Evolutionary conservation across 2,113 vertebrate genomes (phyloP), one percentile per base, ranked within the genome.

Genomic region (Gopherus flavomarginatus): DNA sequence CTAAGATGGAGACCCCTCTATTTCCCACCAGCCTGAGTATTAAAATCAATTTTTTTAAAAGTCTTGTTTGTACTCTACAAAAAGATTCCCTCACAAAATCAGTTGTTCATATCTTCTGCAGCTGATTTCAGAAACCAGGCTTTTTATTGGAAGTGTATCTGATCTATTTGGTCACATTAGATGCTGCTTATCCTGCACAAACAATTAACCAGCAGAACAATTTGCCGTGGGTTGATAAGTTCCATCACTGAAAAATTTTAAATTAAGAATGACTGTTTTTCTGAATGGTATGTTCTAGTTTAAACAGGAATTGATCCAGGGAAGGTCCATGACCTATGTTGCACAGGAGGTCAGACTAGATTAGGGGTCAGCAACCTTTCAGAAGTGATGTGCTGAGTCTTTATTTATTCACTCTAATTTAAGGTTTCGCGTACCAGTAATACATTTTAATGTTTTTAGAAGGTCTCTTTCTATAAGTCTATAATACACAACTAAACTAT

Each of bases 41-140:
- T 69, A 19, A 69, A 69, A 38, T 69, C 31, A n/a, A 69, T 69
- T 53, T 78, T 88, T 90, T 56, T 62, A 11, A 88, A 26, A 2
- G 89, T 72, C 77, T 5, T 53, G n/a, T 93, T 94, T 92, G 27
- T 86, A 89, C 44, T 83, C 35, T 92, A 29, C 38, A 35, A 38
- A 93, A 83, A 54, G 90, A 83, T 4, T 72, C 38, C 6, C 31
- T 19, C 21, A 38, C 62, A 50, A 52, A 94, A 72, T 24, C 24
- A 87, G 6, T 75, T 83, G 72, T 72, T 96, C 78, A 56, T 38
- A 2, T 86, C 56, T 83, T 81, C 72, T 81, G n/a, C 26, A 62
- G 62, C 19, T 44, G 47, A 1, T 91, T 95, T 88, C 29, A 54
- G 90, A 93, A 83, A 12, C 56, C 80, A 44, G 0, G 1, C 0